phyloP scores from a whole-genome alignment of 2,888 invertebrate species.

The Troides helena region DNA sequence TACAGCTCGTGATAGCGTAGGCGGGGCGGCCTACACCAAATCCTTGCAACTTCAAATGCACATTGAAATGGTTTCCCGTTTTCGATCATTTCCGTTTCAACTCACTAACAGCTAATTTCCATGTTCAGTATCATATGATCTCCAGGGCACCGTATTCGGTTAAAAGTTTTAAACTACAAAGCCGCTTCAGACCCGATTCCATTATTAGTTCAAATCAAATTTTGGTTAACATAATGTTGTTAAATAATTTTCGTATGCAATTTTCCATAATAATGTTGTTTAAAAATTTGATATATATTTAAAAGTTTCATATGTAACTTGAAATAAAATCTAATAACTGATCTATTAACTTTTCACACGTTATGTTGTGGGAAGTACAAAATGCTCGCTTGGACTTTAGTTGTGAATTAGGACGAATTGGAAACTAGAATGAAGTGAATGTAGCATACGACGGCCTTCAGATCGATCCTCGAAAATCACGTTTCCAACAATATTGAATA shows the following conservation, averaged over 20 bases:
- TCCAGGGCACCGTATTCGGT: neutral
- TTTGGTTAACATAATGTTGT: no score
- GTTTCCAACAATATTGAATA: neutral
- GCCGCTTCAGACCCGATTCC: neutral
- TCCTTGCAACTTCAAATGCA: neutral
- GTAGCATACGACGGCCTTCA: constrained; percentile 6
- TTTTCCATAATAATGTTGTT: neutral
- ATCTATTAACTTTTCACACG: neutral
- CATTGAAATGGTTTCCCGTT: constrained; percentile 12
- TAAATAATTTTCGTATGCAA: no score
- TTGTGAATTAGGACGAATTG: constrained; percentile 8
- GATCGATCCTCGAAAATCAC: neutral
- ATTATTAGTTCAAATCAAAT: no score
- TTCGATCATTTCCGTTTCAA: constrained; percentile 13
- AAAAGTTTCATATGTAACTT: no score
- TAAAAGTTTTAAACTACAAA: neutral
- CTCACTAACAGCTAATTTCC: constrained; percentile 12
- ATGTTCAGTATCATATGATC: constrained; percentile 1
- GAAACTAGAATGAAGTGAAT: constrained; percentile 9
- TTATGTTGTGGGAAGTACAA: neutral
- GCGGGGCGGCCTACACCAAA: neutral
- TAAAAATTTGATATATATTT: neutral
- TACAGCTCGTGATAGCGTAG: neutral
- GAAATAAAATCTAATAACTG: no score
- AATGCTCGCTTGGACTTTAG: neutral